Base-by-base conservation (phyloP, 1,140 invertebrate species). In the Centruroides vittatus region DNA sequence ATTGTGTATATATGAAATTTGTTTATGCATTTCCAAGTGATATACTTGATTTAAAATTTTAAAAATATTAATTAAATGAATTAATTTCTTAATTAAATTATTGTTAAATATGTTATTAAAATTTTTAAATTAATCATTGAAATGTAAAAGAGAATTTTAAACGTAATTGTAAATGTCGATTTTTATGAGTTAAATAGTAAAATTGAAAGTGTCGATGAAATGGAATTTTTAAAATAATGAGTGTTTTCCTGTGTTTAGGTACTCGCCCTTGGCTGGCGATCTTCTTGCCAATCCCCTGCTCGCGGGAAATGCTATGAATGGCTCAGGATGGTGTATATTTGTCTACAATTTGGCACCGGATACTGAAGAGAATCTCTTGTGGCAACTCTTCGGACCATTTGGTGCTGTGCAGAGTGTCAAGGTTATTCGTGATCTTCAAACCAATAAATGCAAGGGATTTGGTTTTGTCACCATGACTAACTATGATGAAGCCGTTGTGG, bases 401-500 rank as follows among this genome's bases (percentile, higher is more conserved):
- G 96, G 96, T 60, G 95, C 95, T 62, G 95, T 99, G 60, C 93
- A 98, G 76, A 93, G 88, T 72, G 95, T 98, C 46, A 98, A 98
- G 80, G 89, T 95, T 57, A 96, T 98, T 70, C 85, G 94, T 63
- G 95, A 98, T 78, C 82, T 93, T 70, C 89, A 96, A 76, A 96
- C 94, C 63, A 94, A 96, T 79, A 98, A 98, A 78, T 98, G 96
- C 82, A 98, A 98, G 78, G 96, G 96, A 68, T 98, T 97, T 75
- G 96, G 93, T n/a, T 98, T 98, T 76, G 94, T 99, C 61, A 98
- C 93, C 59, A 99, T 99, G 96, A 97, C 93, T 70, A 97, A 98
- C 76, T 98, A 98, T 78, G 94, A 98, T 74, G 95, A 98, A 74
- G 93, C 95, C 11, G 84, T 96, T 35, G 86, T 95, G 63, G 95